Percentiles rank a stretch among this genome's conserved stretches.
Conservation (phyloP, 2,113 vertebrate species). For the Lepisosteus osseus region DNA sequence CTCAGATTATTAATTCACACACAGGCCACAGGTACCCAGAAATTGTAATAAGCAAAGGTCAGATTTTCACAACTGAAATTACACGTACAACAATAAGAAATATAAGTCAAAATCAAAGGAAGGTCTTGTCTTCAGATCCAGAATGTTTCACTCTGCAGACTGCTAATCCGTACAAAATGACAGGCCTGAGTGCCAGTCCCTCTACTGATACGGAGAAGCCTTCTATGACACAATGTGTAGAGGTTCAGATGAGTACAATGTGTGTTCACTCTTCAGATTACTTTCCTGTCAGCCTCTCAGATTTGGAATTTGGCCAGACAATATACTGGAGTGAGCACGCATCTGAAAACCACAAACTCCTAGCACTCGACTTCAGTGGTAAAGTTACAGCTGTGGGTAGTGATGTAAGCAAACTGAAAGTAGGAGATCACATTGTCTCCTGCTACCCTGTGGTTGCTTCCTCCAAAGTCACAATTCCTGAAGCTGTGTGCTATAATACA, state of each 20-base stretch:
- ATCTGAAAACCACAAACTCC: slow-evolving; percentile 58
- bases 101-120: slow-evolving; percentile 3
- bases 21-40: slow-evolving; percentile 64
- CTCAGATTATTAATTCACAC: slow-evolving; percentile 57
- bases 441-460: slow-evolving; percentile 70
- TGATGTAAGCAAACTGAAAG: slow-evolving; percentile 61
- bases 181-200: slow-evolving; percentile 55
- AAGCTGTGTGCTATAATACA: slow-evolving; percentile 60
- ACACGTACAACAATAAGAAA: slow-evolving; percentile 46
- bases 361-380: slow-evolving; percentile 78
- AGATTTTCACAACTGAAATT: slow-evolving; percentile 54
- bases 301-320: slow-evolving; percentile 60
- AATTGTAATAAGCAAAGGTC: slow-evolving; percentile 68
- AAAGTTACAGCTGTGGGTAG: slow-evolving; percentile 63
- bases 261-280: slow-evolving; percentile 80
- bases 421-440: slow-evolving; percentile 68
- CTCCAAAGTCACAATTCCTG: slow-evolving; percentile 63
- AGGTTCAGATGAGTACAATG: slow-evolving; percentile 65
- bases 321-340: slow-evolving; percentile 72
- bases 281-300: slow-evolving; percentile 73
- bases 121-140: slow-evolving; percentile 21
- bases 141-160: slow-evolving; percentile 64
- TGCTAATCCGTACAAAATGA: slow-evolving; percentile 56
- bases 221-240: slow-evolving; percentile 49
- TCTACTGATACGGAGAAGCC: background rate